phyloP scores from a whole-genome alignment of 2,888 invertebrate species.

The Drosophila macrospina region DNA sequence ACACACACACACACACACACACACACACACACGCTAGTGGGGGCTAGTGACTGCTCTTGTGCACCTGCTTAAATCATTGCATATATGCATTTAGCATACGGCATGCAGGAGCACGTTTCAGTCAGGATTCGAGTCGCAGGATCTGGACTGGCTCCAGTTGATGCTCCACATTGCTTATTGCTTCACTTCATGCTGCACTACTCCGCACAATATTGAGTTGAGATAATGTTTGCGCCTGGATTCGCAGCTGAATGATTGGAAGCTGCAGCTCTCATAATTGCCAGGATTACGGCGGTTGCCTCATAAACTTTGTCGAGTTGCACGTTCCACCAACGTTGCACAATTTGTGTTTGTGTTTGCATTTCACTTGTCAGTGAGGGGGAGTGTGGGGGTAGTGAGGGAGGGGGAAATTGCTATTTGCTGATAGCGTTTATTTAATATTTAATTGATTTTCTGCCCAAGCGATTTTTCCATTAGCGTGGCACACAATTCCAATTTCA shows the following conservation, averaged over 20 bases:
- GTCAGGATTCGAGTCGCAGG: slow-evolving; percentile 20
- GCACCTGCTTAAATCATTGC: slow-evolving; percentile 69
- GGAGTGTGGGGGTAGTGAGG: neutral
- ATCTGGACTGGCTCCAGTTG: slow-evolving; percentile 53
- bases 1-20: slow-evolving; percentile 3
- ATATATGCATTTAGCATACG: slow-evolving; percentile 63
- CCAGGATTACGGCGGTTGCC: slow-evolving; percentile 67
- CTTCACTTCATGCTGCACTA: slow-evolving; percentile 52
- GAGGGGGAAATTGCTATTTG: slow-evolving; percentile 69
- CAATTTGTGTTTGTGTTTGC: slow-evolving; percentile 56
- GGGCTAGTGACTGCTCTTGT: slow-evolving; percentile 29
- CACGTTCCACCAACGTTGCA: slow-evolving; percentile 29
- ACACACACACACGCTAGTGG: too few species aligned
- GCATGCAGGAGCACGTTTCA: slow-evolving; percentile 67
- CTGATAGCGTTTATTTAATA: slow-evolving; percentile 77
- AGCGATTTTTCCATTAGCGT: slow-evolving; percentile 64
- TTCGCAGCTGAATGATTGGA: slow-evolving; percentile 1
- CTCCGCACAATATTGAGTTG: slow-evolving; percentile 73
- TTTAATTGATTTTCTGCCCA: slow-evolving; percentile 75
- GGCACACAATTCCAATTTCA: slow-evolving; percentile 41
- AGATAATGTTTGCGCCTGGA: slow-evolving; percentile 68
- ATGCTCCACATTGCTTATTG: slow-evolving; percentile 58
- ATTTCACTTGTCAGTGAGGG: slow-evolving; percentile 44
- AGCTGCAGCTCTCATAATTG: slow-evolving; percentile 62
- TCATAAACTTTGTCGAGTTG: slow-evolving; percentile 57